Evolutionary conservation across 1,140 invertebrate species (phyloP).

Genomic region (Ips typographus): DNA sequence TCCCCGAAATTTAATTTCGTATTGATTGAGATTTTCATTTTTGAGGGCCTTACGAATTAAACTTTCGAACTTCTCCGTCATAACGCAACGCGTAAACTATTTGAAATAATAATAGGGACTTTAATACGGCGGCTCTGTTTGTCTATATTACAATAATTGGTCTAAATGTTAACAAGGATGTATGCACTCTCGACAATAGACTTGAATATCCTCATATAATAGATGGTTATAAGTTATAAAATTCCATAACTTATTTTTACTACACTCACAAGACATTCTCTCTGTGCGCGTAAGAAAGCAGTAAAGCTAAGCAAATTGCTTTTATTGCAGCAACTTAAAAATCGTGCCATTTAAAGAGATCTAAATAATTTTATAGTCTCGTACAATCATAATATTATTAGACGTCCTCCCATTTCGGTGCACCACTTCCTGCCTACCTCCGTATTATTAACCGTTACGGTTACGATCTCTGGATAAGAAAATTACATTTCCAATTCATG

Average conservation of each 20-base stretch:
- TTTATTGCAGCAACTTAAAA: constrained; percentile 4
- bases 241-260: too few relatives aligned
- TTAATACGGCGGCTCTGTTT: not conserved
- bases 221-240: not conserved
- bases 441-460: constrained; percentile 17
- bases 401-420: constrained; percentile 1
- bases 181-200: constrained; percentile 2
- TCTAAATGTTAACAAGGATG: constrained; percentile 9
- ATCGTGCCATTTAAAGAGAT: constrained; percentile 6
- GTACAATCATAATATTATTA: constrained; percentile 5
- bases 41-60: constrained; percentile 1
- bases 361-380: constrained; percentile 7
- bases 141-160: not conserved
- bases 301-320: not conserved
- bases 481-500: constrained; percentile 26
- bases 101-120: not conserved
- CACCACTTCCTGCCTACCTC: constrained; percentile 8
- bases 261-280: too few relatives aligned
- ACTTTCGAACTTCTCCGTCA: not conserved
- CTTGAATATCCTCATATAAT: not conserved
- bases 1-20: constrained; percentile 12
- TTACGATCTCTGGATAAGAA: constrained; percentile 21
- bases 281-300: not conserved
- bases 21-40: constrained; percentile 1
- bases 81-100: too few relatives aligned